phyloP scores from a whole-genome alignment of 2,113 vertebrate genomes.

The Brachyhypopomus gauderio region DNA sequence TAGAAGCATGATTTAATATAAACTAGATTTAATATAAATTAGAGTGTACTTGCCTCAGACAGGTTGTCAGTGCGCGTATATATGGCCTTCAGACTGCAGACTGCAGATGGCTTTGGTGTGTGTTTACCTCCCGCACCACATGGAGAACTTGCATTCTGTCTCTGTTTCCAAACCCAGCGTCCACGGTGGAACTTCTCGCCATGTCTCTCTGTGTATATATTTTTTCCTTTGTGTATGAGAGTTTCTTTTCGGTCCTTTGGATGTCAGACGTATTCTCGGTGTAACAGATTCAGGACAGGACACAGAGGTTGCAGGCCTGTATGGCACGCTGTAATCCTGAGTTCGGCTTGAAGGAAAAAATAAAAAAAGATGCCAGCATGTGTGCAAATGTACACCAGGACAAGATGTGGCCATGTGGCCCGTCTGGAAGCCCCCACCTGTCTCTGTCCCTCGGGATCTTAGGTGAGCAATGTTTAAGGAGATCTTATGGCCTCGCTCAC shows the following conservation, averaged over 20 bases:
- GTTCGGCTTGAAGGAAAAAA: conserved; percentile 16
- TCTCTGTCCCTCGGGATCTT: neutral
- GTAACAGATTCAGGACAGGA: conserved; percentile 31
- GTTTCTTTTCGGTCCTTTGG: conserved; percentile 21
- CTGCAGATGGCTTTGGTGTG: too few relatives aligned
- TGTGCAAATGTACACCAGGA: conserved; percentile 9
- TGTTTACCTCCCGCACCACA: too few relatives aligned
- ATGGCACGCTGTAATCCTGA: conserved; percentile 26
- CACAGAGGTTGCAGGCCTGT: neutral
- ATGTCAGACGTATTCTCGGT: conserved; percentile 33
- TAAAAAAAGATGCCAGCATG: conserved; percentile 1
- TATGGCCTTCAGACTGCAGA: too few relatives aligned
- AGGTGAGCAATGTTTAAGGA: neutral
- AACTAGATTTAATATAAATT: neutral
- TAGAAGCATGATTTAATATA: neutral
- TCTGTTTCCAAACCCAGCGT: neutral
- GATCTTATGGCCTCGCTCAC: neutral
- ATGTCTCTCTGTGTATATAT: neutral
- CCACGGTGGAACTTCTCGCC: neutral
- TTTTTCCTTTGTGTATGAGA: neutral
- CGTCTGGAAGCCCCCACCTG: neutral
- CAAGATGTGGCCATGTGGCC: neutral
- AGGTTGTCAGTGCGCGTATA: neutral
- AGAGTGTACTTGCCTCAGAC: neutral
- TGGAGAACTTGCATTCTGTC: too few relatives aligned